Conservation (phyloP, 2,113 vertebrate species). For the Nicator chloris region DNA sequence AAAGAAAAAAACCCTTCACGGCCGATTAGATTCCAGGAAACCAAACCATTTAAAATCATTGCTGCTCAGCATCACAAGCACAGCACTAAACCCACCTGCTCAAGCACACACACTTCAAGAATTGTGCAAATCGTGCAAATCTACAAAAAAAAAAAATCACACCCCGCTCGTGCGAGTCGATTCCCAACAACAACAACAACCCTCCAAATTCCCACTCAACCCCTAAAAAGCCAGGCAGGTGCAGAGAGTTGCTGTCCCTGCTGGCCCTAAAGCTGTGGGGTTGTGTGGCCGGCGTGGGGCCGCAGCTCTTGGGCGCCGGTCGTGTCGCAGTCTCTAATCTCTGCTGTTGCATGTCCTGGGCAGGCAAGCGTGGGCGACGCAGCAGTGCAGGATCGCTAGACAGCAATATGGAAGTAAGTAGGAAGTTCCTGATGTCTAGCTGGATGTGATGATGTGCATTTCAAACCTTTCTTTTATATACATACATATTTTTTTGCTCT, state of each 20-base stretch:
- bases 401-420: constrained; percentile 99
- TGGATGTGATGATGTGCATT: constrained; percentile 85
- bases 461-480: constrained; percentile 71
- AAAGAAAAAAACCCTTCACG: background rate
- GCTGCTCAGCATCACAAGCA: background rate
- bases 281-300: background rate
- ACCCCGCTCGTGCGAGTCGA: background rate
- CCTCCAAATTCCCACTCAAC: background rate
- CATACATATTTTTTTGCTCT: constrained; percentile 72
- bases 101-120: background rate
- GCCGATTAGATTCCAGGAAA: background rate
- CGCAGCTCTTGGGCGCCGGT: constrained; percentile 58
- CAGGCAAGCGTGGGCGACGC: constrained; percentile 99
- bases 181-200: background rate
- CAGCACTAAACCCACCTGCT: background rate
- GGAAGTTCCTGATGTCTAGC: constrained; percentile 79
- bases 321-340: constrained; percentile 89
- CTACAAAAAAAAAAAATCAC: background rate
- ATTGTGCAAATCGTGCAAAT: background rate
- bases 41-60: background rate
- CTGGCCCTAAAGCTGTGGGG: background rate
- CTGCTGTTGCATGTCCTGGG: constrained; percentile 96
- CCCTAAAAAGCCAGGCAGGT: background rate
- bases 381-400: constrained; percentile 99
- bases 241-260: background rate